Evolutionary conservation across 2,888 invertebrate genomes (phyloP).

Genomic region (Nephrotoma flavescens): DNA sequence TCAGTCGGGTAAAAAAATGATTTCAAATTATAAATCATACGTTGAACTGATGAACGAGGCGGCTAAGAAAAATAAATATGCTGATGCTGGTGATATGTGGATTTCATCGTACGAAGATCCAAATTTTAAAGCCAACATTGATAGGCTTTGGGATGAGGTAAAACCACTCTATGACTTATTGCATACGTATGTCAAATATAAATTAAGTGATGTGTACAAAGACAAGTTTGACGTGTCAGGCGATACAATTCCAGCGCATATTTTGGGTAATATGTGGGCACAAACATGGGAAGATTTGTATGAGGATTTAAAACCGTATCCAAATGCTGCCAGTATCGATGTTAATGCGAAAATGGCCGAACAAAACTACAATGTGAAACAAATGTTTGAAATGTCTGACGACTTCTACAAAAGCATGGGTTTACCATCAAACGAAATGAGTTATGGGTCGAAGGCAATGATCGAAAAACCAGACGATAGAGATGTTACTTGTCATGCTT

Average conservation of each 20-base stretch:
- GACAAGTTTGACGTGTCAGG: conserved; percentile 27
- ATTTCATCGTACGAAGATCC: conserved; percentile 30
- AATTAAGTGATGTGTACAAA: conserved; percentile 10
- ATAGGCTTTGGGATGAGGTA: conserved; percentile 7
- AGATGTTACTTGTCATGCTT: conserved; percentile 38
- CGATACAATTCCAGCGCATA: conserved; percentile 33
- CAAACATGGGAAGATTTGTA: conserved; percentile 34
- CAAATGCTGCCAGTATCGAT: conserved; percentile 25
- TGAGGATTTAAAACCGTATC: conserved; percentile 28
- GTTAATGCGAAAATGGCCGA: conserved; percentile 33
- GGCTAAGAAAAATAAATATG: conserved; percentile 52
- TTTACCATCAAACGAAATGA: conserved; percentile 32
- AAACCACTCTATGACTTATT: conserved; percentile 7
- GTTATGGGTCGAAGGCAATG: conserved; percentile 33
- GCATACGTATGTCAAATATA: conserved; percentile 6
- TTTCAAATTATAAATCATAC: conserved; percentile 47
- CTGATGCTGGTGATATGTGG: conserved; percentile 40
- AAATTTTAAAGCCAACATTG: conserved; percentile 15
- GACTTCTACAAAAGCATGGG: conserved; percentile 35
- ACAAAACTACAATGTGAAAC: conserved; percentile 18
- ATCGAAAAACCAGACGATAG: conserved; percentile 36
- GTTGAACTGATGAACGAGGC: conserved; percentile 52
- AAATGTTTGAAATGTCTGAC: conserved; percentile 35
- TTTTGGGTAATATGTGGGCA: conserved; percentile 33
- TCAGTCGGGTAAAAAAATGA: conserved; percentile 48